Conservation (phyloP, 2,888 invertebrate genomes). For the Allolobophora icterica region DNA sequence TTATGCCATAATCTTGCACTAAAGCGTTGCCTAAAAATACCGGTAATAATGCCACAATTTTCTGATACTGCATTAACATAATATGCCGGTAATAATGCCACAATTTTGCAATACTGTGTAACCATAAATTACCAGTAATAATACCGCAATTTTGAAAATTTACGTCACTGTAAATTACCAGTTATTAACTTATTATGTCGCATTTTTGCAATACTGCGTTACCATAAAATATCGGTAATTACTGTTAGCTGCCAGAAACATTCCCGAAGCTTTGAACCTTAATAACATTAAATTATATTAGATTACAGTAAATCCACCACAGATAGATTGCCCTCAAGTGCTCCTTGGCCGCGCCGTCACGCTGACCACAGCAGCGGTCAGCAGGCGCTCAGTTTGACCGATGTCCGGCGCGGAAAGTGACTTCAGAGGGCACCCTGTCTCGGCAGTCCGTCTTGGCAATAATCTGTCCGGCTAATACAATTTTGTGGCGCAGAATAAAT, state of each 20-base stretch:
- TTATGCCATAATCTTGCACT: no score
- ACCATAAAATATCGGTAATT: no score
- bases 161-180: background rate
- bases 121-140: background rate
- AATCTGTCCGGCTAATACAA: background rate
- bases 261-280: background rate
- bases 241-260: background rate
- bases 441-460: background rate
- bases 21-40: no score
- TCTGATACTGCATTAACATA: no score
- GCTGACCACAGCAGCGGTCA: background rate
- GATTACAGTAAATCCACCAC: background rate
- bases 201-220: no score
- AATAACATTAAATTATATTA: background rate
- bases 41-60: no score
- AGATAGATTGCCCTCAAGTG: slow-evolving; percentile 1
- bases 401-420: background rate
- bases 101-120: no score
- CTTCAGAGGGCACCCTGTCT: background rate
- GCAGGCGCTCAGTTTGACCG: background rate
- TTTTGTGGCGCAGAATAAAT: background rate
- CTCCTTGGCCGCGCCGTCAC: background rate
- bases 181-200: no score
- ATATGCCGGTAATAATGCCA: no score
- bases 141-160: background rate